phyloP scores from a whole-genome alignment of 2,888 invertebrate genomes.

The Gandaritis pyraliata region DNA sequence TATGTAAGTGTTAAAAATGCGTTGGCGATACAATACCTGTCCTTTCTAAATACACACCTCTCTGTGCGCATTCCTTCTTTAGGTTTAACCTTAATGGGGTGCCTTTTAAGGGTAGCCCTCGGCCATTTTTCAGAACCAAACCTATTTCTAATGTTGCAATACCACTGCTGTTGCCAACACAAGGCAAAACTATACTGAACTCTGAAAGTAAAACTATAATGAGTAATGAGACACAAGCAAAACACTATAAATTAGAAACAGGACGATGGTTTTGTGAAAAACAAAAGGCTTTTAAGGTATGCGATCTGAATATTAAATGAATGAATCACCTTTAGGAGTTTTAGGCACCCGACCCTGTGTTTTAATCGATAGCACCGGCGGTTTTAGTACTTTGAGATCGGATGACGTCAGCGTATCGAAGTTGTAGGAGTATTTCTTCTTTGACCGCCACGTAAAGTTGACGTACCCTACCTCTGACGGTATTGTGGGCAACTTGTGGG shows the following conservation, averaged over 20 bases:
- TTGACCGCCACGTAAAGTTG: constrained; percentile 96
- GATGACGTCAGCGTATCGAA: constrained; percentile 94
- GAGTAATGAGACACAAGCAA: neutral
- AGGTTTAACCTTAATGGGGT: constrained; percentile 94
- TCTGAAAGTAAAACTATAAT: constrained; percentile 79
- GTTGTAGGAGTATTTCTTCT: constrained; percentile 93
- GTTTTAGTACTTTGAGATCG: constrained; percentile 92
- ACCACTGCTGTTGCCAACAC: constrained; percentile 94
- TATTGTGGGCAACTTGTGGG: constrained; percentile 94
- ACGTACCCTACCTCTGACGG: constrained; percentile 96
- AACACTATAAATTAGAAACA: constrained; percentile 8
- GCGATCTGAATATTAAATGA: constrained; percentile 13
- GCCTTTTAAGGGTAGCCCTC: constrained; percentile 91
- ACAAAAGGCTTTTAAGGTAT: constrained; percentile 12
- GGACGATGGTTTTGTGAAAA: constrained; percentile 9
- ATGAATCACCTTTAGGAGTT: constrained; percentile 89
- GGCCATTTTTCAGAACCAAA: constrained; percentile 91
- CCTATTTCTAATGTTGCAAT: constrained; percentile 95
- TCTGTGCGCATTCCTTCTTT: constrained; percentile 96
- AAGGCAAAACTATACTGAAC: constrained; percentile 94
- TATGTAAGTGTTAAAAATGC: constrained; percentile 83
- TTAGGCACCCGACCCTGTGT: constrained; percentile 93
- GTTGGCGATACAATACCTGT: constrained; percentile 86
- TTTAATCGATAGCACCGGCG: constrained; percentile 95
- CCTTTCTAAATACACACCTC: constrained; percentile 91